Percentiles rank a stretch among this genome's conserved stretches.
These are phyloP conservation scores for Neosalanx taihuensis DNA, from an alignment of 2,797 vertebrate genomes.

Conservation along the genomic window DNA sequence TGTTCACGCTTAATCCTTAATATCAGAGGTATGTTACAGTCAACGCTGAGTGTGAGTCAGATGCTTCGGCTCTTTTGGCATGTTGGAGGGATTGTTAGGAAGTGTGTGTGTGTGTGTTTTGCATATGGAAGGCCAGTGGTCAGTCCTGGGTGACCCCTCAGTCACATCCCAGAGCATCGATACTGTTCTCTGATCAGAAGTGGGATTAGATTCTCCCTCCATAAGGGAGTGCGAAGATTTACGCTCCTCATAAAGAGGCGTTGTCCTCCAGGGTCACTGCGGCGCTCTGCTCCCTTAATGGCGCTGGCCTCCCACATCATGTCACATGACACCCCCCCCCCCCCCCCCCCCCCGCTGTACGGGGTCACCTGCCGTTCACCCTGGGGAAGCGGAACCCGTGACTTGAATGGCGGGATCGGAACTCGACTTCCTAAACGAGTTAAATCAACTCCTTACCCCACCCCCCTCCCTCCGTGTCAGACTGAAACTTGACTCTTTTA, in stretches of 20 bases:
- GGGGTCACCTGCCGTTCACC: neutral
- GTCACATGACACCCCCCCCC: neutral
- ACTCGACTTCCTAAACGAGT: neutral
- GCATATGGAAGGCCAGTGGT: neutral
- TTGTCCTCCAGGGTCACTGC: conserved; percentile 6
- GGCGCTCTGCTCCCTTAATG: neutral
- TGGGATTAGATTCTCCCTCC: conserved; percentile 1
- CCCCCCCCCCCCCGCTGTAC: too few species aligned
- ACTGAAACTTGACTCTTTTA: conserved; percentile 25
- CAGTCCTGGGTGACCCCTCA: neutral
- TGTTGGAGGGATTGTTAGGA: neutral
- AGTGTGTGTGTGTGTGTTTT: neutral
- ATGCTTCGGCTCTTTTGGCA: neutral
- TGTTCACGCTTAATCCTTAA: conserved; percentile 4
- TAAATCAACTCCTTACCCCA: neutral
- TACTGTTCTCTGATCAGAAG: neutral
- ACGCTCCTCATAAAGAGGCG: conserved; percentile 10
- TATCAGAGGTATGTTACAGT: neutral
- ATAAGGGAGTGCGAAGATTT: conserved; percentile 17
- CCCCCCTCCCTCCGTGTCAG: neutral
- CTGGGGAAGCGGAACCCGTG: too few species aligned
- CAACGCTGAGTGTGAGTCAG: neutral
- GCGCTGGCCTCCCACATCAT: neutral
- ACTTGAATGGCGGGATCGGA: neutral
- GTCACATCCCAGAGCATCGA: neutral